Evolutionary conservation across 92 coral and sea anemone species (phyloP).

Genomic region (Hydrozoanthus gracilis): DNA sequence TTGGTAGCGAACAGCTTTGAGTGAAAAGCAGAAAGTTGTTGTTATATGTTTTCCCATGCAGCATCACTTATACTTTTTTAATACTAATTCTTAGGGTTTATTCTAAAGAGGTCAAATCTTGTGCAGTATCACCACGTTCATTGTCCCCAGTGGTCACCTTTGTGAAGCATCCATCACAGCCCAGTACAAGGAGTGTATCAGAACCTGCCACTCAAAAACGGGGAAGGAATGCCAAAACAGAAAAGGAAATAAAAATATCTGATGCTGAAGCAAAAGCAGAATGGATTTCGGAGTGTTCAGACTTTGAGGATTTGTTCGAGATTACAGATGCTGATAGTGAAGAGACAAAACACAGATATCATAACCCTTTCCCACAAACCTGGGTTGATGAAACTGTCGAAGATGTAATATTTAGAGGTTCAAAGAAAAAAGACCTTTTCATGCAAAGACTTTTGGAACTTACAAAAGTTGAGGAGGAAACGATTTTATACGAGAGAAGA

Average conservation of each 20-base stretch:
- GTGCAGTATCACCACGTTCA: slow-evolving; percentile 53
- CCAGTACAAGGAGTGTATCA: slow-evolving; percentile 50
- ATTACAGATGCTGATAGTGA: slow-evolving; percentile 59
- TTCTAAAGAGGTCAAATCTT: slow-evolving; percentile 29
- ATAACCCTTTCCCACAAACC: slow-evolving; percentile 85
- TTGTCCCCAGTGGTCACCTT: slow-evolving; percentile 56
- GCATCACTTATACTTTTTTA: too few species aligned
- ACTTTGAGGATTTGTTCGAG: slow-evolving; percentile 73
- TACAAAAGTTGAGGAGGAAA: slow-evolving; percentile 75
- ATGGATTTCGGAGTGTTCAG: slow-evolving; percentile 73
- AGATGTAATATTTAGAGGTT: slow-evolving; percentile 75
- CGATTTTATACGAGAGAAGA: slow-evolving; percentile 73
- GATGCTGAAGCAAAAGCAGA: slow-evolving; percentile 69
- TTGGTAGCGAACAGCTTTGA: too few species aligned
- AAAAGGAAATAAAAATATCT: slow-evolving; percentile 58
- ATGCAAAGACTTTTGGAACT: slow-evolving; percentile 87
- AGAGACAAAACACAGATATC: slow-evolving; percentile 63
- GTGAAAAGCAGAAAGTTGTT: too few species aligned
- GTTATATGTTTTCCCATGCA: too few species aligned
- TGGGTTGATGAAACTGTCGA: slow-evolving; percentile 90
- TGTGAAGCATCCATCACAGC: slow-evolving; percentile 47
- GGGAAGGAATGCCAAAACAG: slow-evolving; percentile 51
- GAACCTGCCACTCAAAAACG: slow-evolving; percentile 49
- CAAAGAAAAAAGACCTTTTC: slow-evolving; percentile 77
- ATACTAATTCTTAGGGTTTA: slow-evolving; percentile 47